These are phyloP conservation scores for Limenitis camilla DNA, from an alignment of 2,888 invertebrate genomes.

Conservation along the genomic window DNA sequence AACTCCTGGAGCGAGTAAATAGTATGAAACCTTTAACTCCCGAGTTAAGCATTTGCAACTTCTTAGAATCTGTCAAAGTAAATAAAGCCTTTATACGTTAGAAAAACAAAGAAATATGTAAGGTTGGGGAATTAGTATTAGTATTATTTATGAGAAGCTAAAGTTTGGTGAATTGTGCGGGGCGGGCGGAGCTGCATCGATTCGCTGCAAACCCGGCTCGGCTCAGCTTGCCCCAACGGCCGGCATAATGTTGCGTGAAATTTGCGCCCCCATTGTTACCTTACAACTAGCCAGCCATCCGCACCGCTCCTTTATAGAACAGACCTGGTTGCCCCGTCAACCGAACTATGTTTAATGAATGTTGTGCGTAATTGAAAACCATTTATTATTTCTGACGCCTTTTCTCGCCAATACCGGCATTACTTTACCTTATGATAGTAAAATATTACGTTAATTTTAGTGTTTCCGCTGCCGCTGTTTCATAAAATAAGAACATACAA, in stretches of 20 bases:
- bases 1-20: no score
- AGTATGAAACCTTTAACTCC: no score
- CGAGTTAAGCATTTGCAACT: no score
- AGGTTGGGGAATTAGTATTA: slow-evolving; percentile 16
- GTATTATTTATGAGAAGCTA: slow-evolving; percentile 16
- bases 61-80: no score
- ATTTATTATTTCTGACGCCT: slow-evolving; percentile 8
- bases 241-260: slow-evolving; percentile 69
- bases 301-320: slow-evolving; percentile 42
- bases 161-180: slow-evolving; percentile 18
- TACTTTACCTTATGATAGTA: neutral
- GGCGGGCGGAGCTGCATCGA: slow-evolving; percentile 59
- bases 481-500: no score
- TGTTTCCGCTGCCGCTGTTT: no score
- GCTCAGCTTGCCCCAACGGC: slow-evolving; percentile 30
- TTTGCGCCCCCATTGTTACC: slow-evolving; percentile 61
- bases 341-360: slow-evolving; percentile 38
- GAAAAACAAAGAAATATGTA: slow-evolving; percentile 12
- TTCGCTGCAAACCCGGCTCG: slow-evolving; percentile 42
- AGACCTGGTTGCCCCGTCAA: slow-evolving; percentile 44
- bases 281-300: slow-evolving; percentile 44
- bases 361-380: slow-evolving; percentile 20
- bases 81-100: slow-evolving; percentile 1
- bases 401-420: neutral
- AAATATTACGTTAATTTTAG: neutral